Conservation (phyloP, 2,113 vertebrate genomes). For the Castor canadensis region DNA sequence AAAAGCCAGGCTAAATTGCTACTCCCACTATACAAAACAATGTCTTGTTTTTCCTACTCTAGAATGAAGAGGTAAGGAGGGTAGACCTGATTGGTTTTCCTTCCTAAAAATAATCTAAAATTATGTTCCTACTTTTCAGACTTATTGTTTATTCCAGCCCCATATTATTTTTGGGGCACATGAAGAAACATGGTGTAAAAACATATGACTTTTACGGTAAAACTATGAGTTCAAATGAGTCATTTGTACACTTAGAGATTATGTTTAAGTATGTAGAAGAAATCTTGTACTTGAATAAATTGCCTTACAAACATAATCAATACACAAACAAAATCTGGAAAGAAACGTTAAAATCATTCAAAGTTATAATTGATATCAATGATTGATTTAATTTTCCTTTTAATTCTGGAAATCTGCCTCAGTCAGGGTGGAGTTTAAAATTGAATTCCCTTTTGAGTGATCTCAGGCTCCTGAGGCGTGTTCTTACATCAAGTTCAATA, state of each 20-base stretch:
- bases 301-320: slow-evolving; percentile 3
- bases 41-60: background rate
- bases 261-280: background rate
- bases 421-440: background rate
- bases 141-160: background rate
- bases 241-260: background rate
- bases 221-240: background rate
- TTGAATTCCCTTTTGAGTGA: background rate
- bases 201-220: background rate
- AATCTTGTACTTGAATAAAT: background rate
- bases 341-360: slow-evolving; percentile 25
- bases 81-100: background rate
- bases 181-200: background rate
- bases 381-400: slow-evolving; percentile 37
- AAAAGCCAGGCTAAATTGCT: background rate
- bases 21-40: no score
- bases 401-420: slow-evolving; percentile 4
- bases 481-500: background rate
- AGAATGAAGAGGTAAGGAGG: background rate
- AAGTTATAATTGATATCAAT: background rate
- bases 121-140: background rate
- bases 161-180: background rate
- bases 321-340: background rate
- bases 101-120: background rate
- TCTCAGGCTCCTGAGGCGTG: background rate